Evolutionary conservation across 2,888 invertebrate genomes (phyloP).

Genomic region (Hofmannophila pseudospretella): DNA sequence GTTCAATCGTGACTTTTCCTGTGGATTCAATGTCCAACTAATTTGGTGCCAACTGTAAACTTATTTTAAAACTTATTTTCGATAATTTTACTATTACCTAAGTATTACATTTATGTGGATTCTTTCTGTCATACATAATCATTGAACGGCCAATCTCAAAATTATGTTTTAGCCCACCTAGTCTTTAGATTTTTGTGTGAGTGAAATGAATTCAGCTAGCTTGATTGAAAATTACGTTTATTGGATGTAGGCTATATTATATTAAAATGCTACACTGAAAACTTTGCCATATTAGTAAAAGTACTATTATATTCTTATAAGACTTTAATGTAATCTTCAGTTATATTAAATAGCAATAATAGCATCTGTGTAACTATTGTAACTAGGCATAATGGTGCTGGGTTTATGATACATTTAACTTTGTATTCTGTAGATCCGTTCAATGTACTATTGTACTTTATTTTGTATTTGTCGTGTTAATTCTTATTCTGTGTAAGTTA

Average conservation of each 20-base stretch:
- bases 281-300: slow-evolving; percentile 78
- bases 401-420: slow-evolving; percentile 66
- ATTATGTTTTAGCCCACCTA: slow-evolving; percentile 71
- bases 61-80: slow-evolving; percentile 29
- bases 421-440: slow-evolving; percentile 69
- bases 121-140: slow-evolving; percentile 13
- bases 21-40: slow-evolving; percentile 14
- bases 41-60: slow-evolving; percentile 40
- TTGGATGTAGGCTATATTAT: slow-evolving; percentile 61
- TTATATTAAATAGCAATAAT: slow-evolving; percentile 50
- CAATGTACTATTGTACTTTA: slow-evolving; percentile 62
- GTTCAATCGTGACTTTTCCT: slow-evolving; percentile 24
- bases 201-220: slow-evolving; percentile 54
- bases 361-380: slow-evolving; percentile 69
- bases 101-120: slow-evolving; percentile 25
- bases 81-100: slow-evolving; percentile 26
- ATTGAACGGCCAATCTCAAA: slow-evolving; percentile 41
- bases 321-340: slow-evolving; percentile 65
- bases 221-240: slow-evolving; percentile 46
- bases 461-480: slow-evolving; percentile 62
- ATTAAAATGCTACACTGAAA: slow-evolving; percentile 74
- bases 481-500: slow-evolving; percentile 49
- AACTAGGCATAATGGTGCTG: slow-evolving; percentile 74
- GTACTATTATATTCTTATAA: slow-evolving; percentile 71
- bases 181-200: slow-evolving; percentile 64